phyloP scores from a whole-genome alignment of 2,888 invertebrate genomes.

The Leptarthrus brevirostris region DNA sequence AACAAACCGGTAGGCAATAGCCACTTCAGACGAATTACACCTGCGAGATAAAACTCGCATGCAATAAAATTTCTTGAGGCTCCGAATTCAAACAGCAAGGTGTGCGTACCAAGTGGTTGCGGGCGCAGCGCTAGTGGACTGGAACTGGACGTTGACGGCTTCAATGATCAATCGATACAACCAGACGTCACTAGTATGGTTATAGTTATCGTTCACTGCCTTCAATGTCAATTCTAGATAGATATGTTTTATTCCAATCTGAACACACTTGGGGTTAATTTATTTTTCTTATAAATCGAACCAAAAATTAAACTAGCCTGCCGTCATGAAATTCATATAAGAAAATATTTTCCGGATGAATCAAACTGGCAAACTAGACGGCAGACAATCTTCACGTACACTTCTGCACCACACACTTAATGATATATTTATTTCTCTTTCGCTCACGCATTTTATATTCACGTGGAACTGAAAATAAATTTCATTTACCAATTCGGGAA shows the following conservation, averaged over 20 bases:
- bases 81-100: not conserved
- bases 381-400: slow-evolving; percentile 11
- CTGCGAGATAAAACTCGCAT: not conserved
- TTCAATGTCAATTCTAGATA: not conserved
- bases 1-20: too few species aligned
- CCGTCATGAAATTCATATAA: slow-evolving; percentile 21
- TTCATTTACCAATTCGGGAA: slow-evolving; percentile 23
- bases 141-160: slow-evolving; percentile 16
- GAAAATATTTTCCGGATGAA: slow-evolving; percentile 40
- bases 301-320: not conserved
- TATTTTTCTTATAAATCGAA: not conserved
- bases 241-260: too few species aligned
- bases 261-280: not conserved
- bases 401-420: not conserved
- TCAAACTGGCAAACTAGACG: slow-evolving; percentile 26
- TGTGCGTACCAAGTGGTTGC: slow-evolving; percentile 4
- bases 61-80: not conserved
- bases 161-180: slow-evolving; percentile 15
- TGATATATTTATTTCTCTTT: slow-evolving; percentile 18
- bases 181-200: not conserved
- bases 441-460: not conserved
- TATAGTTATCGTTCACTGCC: too few species aligned
- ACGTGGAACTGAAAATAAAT: slow-evolving; percentile 3
- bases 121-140: not conserved
- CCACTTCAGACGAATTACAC: not conserved